Conservation (phyloP, 2,797 vertebrate genomes). For the Sylvia borin region DNA sequence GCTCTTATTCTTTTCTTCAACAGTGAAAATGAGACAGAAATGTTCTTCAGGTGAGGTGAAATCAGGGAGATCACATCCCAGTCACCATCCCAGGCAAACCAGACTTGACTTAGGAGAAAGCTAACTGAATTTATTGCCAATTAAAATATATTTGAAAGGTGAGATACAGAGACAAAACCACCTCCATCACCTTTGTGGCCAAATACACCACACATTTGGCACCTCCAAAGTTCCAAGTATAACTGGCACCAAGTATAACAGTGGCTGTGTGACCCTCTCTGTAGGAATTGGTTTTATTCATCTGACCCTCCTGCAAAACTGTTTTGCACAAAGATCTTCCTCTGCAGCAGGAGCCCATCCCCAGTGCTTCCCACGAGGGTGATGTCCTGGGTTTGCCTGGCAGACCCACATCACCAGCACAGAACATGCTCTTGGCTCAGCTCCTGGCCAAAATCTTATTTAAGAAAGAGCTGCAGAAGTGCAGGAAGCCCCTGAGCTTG, state of each 20-base stretch:
- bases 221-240: not conserved
- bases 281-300: not conserved
- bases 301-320: not conserved
- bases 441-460: not conserved
- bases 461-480: not conserved
- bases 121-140: not conserved
- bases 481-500: not conserved
- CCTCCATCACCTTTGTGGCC: not conserved
- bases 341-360: not conserved
- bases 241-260: not conserved
- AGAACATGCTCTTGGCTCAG: not conserved
- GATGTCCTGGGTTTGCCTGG: not conserved
- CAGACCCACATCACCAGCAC: not conserved
- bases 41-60: not conserved
- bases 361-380: not conserved
- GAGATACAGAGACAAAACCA: not conserved
- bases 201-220: not conserved
- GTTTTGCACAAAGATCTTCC: not conserved
- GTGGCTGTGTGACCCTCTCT: not conserved
- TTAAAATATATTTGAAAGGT: not conserved
- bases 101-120: not conserved
- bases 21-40: not conserved
- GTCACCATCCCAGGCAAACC: not conserved
- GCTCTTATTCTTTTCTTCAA: not conserved
- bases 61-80: not conserved